A percentile compares a stretch with the other conserved stretches of the same genome.
Conservation (phyloP, 2,888 invertebrate genomes). For the Torymus texanus region DNA sequence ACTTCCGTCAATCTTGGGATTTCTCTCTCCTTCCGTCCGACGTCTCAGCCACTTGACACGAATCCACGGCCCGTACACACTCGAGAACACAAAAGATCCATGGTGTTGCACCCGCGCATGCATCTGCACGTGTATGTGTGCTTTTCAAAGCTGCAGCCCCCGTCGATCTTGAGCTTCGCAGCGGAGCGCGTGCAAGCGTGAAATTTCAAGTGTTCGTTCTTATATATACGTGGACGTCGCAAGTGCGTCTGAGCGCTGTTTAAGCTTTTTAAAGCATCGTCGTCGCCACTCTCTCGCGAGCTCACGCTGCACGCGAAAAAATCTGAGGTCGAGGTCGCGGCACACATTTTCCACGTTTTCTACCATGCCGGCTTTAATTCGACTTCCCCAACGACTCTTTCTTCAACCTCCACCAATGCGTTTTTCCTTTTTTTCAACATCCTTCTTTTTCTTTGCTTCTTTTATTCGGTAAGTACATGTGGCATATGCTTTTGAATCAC, state of each 20-base stretch:
- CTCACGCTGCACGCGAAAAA: conserved; percentile 13
- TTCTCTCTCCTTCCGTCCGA: not conserved
- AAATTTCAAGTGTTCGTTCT: conserved; percentile 31
- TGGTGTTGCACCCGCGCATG: not conserved
- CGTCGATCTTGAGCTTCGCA: not conserved
- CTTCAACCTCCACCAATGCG: no score
- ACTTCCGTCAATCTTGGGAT: not conserved
- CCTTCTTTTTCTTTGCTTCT: no score
- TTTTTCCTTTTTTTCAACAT: not conserved
- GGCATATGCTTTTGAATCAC: no score
- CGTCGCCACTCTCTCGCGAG: not conserved
- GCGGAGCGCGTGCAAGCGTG: not conserved
- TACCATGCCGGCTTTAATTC: conserved; percentile 11
- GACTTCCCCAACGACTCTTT: not conserved
- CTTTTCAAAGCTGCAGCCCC: not conserved
- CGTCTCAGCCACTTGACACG: no score
- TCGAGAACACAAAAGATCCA: not conserved
- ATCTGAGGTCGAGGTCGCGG: conserved; percentile 50
- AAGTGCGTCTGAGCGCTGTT: conserved; percentile 34
- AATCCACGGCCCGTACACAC: no score
- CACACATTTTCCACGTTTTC: conserved; percentile 30
- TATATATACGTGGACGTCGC: conserved; percentile 25
- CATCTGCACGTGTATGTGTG: no score
- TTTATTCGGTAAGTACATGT: no score
- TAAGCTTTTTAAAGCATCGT: conserved; percentile 36